Evolutionary conservation across 2,888 invertebrate species (phyloP), one percentile per base, ranked within the genome.

Genomic region (Euspilapteryx auroguttella): DNA sequence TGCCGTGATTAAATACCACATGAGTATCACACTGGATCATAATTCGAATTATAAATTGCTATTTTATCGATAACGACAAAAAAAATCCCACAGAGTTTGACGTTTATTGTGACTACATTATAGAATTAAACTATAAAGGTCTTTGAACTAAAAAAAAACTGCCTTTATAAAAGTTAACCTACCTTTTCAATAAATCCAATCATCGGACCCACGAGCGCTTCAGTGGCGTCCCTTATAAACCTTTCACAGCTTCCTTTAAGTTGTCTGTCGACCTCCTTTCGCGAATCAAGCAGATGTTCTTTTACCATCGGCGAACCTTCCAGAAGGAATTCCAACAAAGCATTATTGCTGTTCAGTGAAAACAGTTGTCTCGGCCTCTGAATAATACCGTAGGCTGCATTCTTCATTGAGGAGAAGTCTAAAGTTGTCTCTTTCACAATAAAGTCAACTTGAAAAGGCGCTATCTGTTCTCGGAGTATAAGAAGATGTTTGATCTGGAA

Each of bases 401-500:
- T 88, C 64, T 88, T 95, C 28, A 96, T 84, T 55, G 92, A 92
- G 39, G 91, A 92, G 45, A 97, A 96, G 63, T 98, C 98, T 36
- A 99, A 61, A 11, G 88, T 85, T 4, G 94, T 94, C 58, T 99
- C 98, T 49, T 91, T 93, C 0, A 95, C 83, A 0, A 94, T 86
- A 42, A 93, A 93, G 50, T 94, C 97, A 0, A 94, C 93, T 59
- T 97, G 94, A 53, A 98, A 99, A 0, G 99, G 98, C 0, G 97
- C 94, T 14, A 98, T 98, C 62, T 99, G 99, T 55, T 99, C 99
- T 12, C 99, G 73, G 2, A 99, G 75, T 32, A 99, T 99, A 3
- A 99, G 76, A 32, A 99, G 71, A 66, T 99, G 99, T 56, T 99
- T 99, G 24, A 99, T 94, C 66, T 97, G 88, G 61, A 99, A 99